These are phyloP conservation scores for Anarrhichthys ocellatus DNA, from an alignment of 2,113 vertebrate genomes.

Conservation along the genomic window DNA sequence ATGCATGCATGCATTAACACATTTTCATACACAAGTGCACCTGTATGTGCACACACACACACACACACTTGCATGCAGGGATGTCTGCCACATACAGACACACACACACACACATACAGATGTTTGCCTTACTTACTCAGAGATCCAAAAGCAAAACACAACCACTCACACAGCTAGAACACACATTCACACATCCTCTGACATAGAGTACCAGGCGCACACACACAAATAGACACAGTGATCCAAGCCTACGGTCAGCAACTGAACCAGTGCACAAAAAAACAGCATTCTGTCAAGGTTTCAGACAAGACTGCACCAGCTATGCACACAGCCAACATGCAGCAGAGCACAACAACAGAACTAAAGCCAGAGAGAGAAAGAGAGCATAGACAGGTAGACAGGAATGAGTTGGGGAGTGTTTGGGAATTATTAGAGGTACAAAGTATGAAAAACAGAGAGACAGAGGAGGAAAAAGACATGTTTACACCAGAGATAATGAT, in stretches of 20 bases:
- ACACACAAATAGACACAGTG: conserved; percentile 9
- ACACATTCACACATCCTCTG: conserved; percentile 18
- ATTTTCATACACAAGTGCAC: conserved; percentile 15
- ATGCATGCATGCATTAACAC: neutral
- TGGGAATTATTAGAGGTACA: conserved; percentile 17
- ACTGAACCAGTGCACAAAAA: conserved; percentile 62
- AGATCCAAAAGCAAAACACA: conserved; percentile 19
- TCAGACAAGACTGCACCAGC: conserved; percentile 77
- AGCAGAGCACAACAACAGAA: conserved; percentile 74
- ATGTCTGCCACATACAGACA: conserved; percentile 9
- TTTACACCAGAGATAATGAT: conserved; percentile 17
- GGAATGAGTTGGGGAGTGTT: conserved; percentile 38
- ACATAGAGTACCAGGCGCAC: conserved; percentile 5
- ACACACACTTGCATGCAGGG: conserved; percentile 2
- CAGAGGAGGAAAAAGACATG: neutral
- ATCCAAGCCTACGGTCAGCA: conserved; percentile 22
- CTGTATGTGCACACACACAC: conserved; percentile 14
- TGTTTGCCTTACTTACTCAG: neutral
- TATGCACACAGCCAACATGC: conserved; percentile 75
- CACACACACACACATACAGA: neutral
- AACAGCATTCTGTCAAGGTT: conserved; percentile 78
- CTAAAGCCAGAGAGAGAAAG: conserved; percentile 31
- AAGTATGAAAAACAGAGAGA: conserved; percentile 36
- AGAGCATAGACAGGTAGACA: conserved; percentile 60
- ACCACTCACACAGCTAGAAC: conserved; percentile 7